Base-by-base conservation (phyloP, 2,113 vertebrate genomes). In the Okapia johnstoni region DNA sequence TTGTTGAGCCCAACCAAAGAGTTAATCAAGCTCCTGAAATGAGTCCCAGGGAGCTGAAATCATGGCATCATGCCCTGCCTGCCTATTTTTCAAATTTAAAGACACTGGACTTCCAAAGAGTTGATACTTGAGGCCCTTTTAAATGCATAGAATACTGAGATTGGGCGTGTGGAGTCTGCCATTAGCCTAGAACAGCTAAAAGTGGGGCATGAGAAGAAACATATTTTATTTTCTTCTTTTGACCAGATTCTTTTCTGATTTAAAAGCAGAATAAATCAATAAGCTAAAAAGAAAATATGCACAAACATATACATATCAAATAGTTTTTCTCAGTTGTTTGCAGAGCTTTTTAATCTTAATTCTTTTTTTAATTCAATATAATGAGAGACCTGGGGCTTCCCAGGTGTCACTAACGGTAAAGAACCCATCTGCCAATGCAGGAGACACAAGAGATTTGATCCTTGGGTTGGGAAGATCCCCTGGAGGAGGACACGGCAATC, bases 21-120 rank as follows among this genome's bases (percentile, higher is more conserved):
- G 96, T 98, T 98, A 97, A 98, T 97, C 97, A 97, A 94, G 92
- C 88, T 94, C 83, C 97, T 94, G 95, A 98, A 98, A 98, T 95
- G 92, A 97, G 95, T 95, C 93, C 86, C 97, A 90, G 76, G 89
- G 97, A 98, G 94, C 43, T 77, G n/a, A 73, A 95, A 97, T 94
- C 50, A 79, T 94, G 93, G 97, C 98, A 97, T 26, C 21, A 7
- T 92, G 97, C 96, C 93, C 94, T 97, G 96, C 88, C 97, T 97
- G 96, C 90, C 84, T 96, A n/a, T 84, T 98, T 96, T 94, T 93
- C 90, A 96, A 96, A 96, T 84, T 97, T 97, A 97, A 98, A 96
- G 36, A 95, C 48, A 28, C 89, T 79, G 66, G 19, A 80, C 13
- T 90, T 98, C 95, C 86, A 76, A 95, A 94, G 60, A 90, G 84